Conservation (phyloP, 2,888 invertebrate species). For the Eupithecia inturbata region DNA sequence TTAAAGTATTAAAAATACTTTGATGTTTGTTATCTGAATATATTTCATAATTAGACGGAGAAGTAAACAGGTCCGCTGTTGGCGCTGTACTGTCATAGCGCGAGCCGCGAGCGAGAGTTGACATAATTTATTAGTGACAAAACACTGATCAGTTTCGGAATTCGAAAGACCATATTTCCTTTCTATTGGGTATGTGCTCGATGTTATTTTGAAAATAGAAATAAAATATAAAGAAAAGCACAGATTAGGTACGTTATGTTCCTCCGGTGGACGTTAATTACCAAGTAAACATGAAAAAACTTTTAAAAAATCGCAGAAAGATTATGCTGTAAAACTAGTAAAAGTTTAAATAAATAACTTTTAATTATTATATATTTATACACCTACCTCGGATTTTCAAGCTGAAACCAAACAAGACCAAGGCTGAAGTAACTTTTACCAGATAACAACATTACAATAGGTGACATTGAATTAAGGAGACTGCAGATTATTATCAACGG, state of each 20-base stretch:
- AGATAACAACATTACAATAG: slow-evolving; percentile 65
- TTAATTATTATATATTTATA: no score
- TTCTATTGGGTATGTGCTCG: no score
- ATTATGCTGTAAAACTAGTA: background rate
- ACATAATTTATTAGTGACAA: no score
- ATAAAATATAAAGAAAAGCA: background rate
- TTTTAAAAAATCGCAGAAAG: background rate
- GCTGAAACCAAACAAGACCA: slow-evolving; percentile 49
- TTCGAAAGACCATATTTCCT: no score
- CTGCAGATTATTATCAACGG: slow-evolving; percentile 49
- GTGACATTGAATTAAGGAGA: slow-evolving; percentile 59
- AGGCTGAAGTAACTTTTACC: slow-evolving; percentile 56
- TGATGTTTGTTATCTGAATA: no score
- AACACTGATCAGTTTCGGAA: no score
- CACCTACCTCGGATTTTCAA: slow-evolving; percentile 12
- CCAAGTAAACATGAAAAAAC: background rate
- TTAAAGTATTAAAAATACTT: no score
- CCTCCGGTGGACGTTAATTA: background rate
- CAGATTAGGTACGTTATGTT: background rate
- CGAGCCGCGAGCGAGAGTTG: no score
- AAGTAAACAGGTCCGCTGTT: no score
- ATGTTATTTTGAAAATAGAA: no score
- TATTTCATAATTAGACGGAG: no score
- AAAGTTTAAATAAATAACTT: background rate
- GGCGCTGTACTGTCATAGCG: no score